Evolutionary conservation across 2,797 vertebrate species (phyloP).

Genomic region (Toxotes lorentzi): DNA sequence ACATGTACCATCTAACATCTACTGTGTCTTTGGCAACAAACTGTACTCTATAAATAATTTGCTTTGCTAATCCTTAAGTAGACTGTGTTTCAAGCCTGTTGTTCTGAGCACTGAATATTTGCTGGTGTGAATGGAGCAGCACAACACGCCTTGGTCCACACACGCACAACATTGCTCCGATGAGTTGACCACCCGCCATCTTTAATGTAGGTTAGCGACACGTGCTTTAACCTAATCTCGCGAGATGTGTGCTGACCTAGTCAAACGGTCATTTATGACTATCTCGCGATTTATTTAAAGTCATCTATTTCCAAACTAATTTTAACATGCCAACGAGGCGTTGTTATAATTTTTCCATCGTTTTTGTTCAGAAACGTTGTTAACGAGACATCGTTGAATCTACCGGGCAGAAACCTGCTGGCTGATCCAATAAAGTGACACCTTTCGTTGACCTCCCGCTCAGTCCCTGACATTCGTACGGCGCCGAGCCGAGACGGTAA

Average conservation of each 20-base stretch:
- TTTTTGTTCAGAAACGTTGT: neutral
- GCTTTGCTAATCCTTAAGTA: neutral
- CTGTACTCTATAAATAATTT: too few relatives aligned
- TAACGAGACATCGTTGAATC: neutral
- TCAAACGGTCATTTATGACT: neutral
- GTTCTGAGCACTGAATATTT: neutral
- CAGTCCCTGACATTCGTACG: neutral
- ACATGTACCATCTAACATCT: too few relatives aligned
- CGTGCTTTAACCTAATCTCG: neutral
- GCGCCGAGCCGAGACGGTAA: slow-evolving; percentile 22
- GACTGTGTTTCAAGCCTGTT: neutral
- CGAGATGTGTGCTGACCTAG: neutral
- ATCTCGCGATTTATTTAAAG: neutral
- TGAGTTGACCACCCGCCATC: neutral
- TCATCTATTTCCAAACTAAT: neutral
- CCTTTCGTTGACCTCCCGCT: neutral
- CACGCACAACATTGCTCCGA: neutral
- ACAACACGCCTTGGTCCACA: neutral
- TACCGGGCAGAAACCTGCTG: neutral
- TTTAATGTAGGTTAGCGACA: neutral
- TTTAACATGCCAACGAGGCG: neutral
- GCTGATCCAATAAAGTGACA: neutral
- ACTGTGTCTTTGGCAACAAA: too few relatives aligned
- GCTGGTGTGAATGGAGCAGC: neutral
- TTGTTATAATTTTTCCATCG: neutral